phyloP scores from a whole-genome alignment of 2,888 invertebrate genomes.

The Meteorus cinctellus region DNA sequence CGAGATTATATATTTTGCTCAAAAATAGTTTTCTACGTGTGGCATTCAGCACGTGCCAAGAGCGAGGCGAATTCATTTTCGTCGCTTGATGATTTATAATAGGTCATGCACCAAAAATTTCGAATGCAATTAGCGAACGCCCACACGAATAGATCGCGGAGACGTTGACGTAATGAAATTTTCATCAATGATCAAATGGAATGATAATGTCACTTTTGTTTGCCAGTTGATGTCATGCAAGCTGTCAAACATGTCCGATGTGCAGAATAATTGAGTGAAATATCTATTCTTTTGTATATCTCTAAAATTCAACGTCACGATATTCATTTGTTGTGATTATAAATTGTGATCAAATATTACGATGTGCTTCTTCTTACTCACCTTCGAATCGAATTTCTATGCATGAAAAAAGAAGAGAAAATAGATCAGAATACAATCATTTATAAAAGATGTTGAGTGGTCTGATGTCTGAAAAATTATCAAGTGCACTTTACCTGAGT shows the following conservation, averaged over 20 bases:
- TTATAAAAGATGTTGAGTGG: background rate
- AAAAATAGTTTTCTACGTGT: conserved; percentile 65
- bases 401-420: conserved; percentile 30
- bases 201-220: background rate
- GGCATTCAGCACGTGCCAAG: conserved; percentile 67
- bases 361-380: conserved; percentile 53
- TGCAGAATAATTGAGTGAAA: background rate
- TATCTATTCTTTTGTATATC: background rate
- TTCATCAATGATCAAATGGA: background rate
- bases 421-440: conserved; percentile 11
- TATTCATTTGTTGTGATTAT: no score
- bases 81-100: conserved; percentile 35
- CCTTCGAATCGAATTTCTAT: conserved; percentile 71
- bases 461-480: background rate
- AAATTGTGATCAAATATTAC: no score
- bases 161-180: conserved; percentile 8
- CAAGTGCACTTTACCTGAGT: conserved; percentile 61
- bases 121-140: conserved; percentile 26
- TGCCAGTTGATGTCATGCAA: background rate
- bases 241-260: background rate
- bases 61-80: conserved; percentile 51
- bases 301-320: no score
- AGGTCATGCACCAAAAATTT: conserved; percentile 21
- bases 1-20: conserved; percentile 54
- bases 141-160: background rate